A percentile compares a stretch with the other conserved stretches of the same genome.
phyloP scores from a whole-genome alignment of 2,797 vertebrate genomes.

The Gymnoscopelus microlampas region DNA sequence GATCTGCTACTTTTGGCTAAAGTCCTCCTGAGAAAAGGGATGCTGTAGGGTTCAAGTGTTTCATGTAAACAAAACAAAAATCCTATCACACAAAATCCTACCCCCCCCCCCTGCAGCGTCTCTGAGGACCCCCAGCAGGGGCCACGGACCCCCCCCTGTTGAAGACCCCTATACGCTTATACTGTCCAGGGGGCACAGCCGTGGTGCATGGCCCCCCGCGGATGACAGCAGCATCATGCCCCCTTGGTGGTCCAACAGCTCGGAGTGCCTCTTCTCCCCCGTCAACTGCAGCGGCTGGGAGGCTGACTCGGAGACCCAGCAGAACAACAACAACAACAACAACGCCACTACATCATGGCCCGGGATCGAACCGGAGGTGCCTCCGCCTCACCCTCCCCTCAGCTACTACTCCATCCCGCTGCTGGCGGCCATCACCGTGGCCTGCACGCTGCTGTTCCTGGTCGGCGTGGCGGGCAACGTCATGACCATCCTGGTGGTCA shows the following conservation, averaged over 20 bases:
- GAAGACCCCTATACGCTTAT: no score
- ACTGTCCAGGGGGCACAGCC: slow-evolving; percentile 42
- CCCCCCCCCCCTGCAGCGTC: no score
- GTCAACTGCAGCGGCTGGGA: slow-evolving; percentile 77
- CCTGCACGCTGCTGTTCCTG: slow-evolving; percentile 89
- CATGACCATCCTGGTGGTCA: slow-evolving; percentile 94
- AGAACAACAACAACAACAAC: slow-evolving; percentile 29
- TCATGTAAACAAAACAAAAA: no score
- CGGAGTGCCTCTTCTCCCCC: slow-evolving; percentile 69
- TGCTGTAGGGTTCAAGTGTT: no score
- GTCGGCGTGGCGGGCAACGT: slow-evolving; percentile 91
- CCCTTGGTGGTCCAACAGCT: slow-evolving; percentile 69
- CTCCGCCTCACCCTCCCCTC: slow-evolving; percentile 55
- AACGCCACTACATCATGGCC: slow-evolving; percentile 48
- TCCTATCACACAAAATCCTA: no score
- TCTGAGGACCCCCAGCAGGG: no score
- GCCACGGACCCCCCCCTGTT: no score
- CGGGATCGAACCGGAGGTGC: slow-evolving; percentile 43
- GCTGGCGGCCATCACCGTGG: slow-evolving; percentile 87
- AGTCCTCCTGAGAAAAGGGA: no score
- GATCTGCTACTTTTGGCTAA: no score
- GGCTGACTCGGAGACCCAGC: slow-evolving; percentile 59
- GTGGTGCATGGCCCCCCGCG: slow-evolving; percentile 37
- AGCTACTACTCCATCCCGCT: slow-evolving; percentile 88
- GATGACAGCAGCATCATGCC: slow-evolving; percentile 74